phyloP scores from a whole-genome alignment of 2,113 vertebrate species.

The Empidonax alnorum region DNA sequence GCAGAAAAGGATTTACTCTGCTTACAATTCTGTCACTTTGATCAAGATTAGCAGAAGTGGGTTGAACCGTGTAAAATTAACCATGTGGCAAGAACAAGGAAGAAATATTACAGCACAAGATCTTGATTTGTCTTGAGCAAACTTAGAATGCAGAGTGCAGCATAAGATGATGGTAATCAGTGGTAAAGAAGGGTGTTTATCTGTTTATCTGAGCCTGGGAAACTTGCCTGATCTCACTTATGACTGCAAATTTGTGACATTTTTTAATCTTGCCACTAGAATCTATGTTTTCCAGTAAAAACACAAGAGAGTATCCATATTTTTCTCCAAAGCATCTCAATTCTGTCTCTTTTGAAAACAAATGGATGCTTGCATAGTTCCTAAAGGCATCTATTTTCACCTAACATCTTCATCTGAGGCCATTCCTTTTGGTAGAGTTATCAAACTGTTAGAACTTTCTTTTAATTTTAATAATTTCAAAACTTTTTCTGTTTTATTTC shows the following conservation, averaged over 20 bases:
- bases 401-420: background rate
- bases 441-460: background rate
- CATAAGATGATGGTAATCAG: background rate
- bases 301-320: background rate
- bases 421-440: background rate
- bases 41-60: background rate
- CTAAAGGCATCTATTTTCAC: background rate
- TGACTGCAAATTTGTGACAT: background rate
- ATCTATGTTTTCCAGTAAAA: background rate
- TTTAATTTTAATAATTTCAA: background rate
- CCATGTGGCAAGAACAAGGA: background rate
- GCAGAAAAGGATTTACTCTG: background rate
- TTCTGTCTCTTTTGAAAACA: background rate
- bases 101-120: background rate
- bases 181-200: background rate
- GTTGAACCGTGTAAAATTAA: background rate
- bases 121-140: background rate
- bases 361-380: background rate
- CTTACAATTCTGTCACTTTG: background rate
- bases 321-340: background rate
- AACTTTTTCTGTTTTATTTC: background rate
- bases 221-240: background rate
- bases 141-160: background rate
- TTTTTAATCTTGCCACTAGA: background rate
- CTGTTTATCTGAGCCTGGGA: background rate